Percentiles rank a stretch among this genome's conserved stretches.
Evolutionary conservation across 2,888 invertebrate genomes (phyloP).

Genomic region (Cylloceria caligata): DNA sequence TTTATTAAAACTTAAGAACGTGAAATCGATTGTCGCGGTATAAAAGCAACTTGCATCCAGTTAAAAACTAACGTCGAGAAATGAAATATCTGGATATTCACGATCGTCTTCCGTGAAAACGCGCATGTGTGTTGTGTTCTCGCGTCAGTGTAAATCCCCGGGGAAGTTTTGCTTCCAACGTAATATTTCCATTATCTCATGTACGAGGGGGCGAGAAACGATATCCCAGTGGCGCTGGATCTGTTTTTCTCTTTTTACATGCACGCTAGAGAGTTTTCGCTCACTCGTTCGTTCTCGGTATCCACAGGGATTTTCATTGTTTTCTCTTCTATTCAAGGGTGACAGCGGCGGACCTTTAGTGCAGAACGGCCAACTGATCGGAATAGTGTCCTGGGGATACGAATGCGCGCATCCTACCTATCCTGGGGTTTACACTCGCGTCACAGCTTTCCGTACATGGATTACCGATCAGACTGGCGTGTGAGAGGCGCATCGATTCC

Average conservation of each 20-base stretch:
- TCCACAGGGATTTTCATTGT: slow-evolving; percentile 60
- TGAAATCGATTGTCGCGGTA: neutral
- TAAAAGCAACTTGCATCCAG: neutral
- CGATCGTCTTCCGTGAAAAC: slow-evolving; percentile 38
- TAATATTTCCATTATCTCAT: slow-evolving; percentile 65
- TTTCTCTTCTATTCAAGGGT: slow-evolving; percentile 82
- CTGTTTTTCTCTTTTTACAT: slow-evolving; percentile 34
- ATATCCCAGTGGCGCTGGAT: slow-evolving; percentile 60
- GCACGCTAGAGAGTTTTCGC: slow-evolving; percentile 26
- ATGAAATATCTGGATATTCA: slow-evolving; percentile 51
- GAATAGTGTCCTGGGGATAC: slow-evolving; percentile 87
- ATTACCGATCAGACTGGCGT: slow-evolving; percentile 65
- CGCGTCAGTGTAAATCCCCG: slow-evolving; percentile 50
- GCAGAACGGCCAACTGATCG: slow-evolving; percentile 84
- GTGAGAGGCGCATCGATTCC: slow-evolving; percentile 48
- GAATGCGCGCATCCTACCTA: slow-evolving; percentile 86
- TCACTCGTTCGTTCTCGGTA: slow-evolving; percentile 26
- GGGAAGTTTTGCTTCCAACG: slow-evolving; percentile 63
- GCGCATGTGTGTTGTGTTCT: slow-evolving; percentile 14
- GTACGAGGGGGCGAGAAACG: slow-evolving; percentile 56
- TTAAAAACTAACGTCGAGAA: slow-evolving; percentile 11
- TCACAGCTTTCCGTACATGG: slow-evolving; percentile 76
- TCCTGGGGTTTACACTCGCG: slow-evolving; percentile 87
- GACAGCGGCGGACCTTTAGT: slow-evolving; percentile 88
- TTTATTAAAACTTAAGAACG: slow-evolving; percentile 26